These are phyloP conservation scores for Trimorus sp. DNA, from an alignment of 2,888 invertebrate genomes.

Conservation along the genomic window DNA sequence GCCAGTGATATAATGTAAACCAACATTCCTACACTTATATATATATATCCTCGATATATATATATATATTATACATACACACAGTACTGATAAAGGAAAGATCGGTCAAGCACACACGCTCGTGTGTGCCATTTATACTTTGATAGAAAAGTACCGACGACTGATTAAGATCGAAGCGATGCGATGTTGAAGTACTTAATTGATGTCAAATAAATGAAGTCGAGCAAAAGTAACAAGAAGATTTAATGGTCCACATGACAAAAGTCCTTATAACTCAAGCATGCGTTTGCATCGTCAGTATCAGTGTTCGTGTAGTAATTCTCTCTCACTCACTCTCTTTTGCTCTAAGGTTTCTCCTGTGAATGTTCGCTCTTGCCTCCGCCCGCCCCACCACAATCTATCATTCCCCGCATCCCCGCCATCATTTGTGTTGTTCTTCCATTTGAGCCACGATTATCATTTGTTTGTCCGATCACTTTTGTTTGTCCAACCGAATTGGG, in stretches of 20 bases:
- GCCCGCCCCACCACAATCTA: conserved; percentile 36
- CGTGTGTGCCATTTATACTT: conserved; percentile 25
- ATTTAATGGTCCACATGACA: conserved; percentile 61
- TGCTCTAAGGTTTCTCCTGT: conserved; percentile 62
- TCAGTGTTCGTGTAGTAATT: conserved; percentile 66
- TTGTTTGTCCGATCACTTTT: conserved; percentile 30
- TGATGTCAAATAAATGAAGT: conserved; percentile 64
- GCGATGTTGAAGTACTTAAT: conserved; percentile 61
- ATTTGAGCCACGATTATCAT: conserved; percentile 22
- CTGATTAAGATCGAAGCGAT: conserved; percentile 29
- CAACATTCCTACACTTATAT: conserved; percentile 37
- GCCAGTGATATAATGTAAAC: conserved; percentile 51
- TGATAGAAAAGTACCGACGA: conserved; percentile 20
- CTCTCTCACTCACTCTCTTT: conserved; percentile 63
- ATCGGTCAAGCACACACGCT: conserved; percentile 17
- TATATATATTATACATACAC: conserved; percentile 22
- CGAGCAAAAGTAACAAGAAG: conserved; percentile 50
- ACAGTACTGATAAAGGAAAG: conserved; percentile 1
- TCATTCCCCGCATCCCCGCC: conserved; percentile 51
- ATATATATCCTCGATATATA: conserved; percentile 16
- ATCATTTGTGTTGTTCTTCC: conserved; percentile 51
- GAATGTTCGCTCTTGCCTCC: conserved; percentile 60
- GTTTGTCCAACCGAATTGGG: conserved; percentile 29
- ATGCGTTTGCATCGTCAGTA: conserved; percentile 68
- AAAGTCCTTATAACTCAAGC: conserved; percentile 64